A percentile compares a stretch with the other conserved stretches of the same genome.
phyloP scores from a whole-genome alignment of 2,113 vertebrate genomes.

The Catharus minimus region DNA sequence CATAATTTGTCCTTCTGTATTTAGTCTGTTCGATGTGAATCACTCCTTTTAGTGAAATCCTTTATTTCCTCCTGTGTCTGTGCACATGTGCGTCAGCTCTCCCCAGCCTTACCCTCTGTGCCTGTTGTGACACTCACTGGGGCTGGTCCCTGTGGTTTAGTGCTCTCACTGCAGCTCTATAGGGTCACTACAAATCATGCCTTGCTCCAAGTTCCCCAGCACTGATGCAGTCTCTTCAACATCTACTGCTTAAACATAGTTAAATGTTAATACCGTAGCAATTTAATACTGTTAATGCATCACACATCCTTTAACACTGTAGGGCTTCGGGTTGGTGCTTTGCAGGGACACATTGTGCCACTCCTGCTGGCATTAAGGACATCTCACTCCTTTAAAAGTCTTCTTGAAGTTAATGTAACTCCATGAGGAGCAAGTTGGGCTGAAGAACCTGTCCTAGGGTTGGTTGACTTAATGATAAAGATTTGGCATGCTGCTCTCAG shows the following conservation, averaged over 20 bases:
- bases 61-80: neutral
- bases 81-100: accelerated
- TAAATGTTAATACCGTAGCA: neutral
- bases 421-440: neutral
- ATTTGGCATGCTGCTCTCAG: neutral
- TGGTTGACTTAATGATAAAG: neutral
- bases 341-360: neutral
- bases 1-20: neutral
- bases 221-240: neutral
- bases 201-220: neutral
- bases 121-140: neutral
- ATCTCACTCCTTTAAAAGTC: neutral
- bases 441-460: neutral
- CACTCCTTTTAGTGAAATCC: neutral
- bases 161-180: neutral
- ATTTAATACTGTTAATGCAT: neutral
- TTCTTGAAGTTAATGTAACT: neutral
- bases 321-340: neutral
- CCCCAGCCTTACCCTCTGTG: too few species aligned
- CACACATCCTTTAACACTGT: accelerated
- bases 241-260: neutral
- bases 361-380: accelerated
- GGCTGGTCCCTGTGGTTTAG: neutral
- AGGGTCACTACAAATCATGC: neutral
- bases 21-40: neutral